phyloP scores from a whole-genome alignment of 1,140 invertebrate genomes.

The Lerema accius region DNA sequence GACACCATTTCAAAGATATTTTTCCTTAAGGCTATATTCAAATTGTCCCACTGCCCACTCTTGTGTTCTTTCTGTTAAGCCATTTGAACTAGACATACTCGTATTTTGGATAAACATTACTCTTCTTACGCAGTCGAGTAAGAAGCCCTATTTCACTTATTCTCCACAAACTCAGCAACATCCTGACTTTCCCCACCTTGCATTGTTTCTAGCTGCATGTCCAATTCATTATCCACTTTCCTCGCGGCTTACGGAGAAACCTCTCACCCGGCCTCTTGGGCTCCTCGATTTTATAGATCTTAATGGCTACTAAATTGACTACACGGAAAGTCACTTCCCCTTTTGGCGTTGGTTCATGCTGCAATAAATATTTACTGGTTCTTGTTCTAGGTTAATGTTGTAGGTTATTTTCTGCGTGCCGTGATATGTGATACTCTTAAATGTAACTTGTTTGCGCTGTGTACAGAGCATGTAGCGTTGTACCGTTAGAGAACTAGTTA shows the following conservation, averaged over 20 bases:
- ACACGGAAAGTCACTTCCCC: constrained; percentile 49
- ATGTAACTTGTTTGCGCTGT: constrained; percentile 7
- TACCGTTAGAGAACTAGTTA: neutral
- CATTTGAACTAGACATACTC: no score
- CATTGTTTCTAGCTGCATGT: constrained; percentile 19
- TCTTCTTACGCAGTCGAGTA: no score
- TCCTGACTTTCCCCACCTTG: neutral
- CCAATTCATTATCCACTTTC: constrained; percentile 32
- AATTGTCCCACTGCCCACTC: no score
- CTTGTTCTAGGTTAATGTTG: constrained; percentile 34
- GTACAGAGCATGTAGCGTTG: neutral
- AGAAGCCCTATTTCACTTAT: no score
- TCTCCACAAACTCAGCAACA: constrained; percentile 14
- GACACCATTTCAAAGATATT: no score
- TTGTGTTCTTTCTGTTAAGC: no score
- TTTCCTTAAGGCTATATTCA: no score
- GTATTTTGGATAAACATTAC: no score
- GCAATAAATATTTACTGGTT: constrained; percentile 47
- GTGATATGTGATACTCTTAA: constrained; percentile 24
- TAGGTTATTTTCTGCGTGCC: constrained; percentile 31
- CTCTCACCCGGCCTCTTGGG: constrained; percentile 15
- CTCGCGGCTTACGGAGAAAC: constrained; percentile 4
- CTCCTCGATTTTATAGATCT: constrained; percentile 39
- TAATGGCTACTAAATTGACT: constrained; percentile 48
- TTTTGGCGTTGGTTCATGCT: constrained; percentile 40